phyloP scores from a whole-genome alignment of 1,140 invertebrate genomes.

The Hestina assimilis region DNA sequence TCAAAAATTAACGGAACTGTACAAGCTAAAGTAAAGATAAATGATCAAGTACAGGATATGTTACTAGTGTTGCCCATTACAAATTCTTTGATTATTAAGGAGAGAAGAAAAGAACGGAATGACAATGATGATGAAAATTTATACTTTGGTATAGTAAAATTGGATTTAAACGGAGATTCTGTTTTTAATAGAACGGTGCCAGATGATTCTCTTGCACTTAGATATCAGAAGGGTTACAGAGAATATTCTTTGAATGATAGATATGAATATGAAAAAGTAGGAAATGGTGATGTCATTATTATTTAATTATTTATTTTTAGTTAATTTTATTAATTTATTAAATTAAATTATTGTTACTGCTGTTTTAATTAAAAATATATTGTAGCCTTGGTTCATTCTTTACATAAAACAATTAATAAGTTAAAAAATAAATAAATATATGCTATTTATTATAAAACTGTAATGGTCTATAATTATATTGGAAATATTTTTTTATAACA shows the following conservation, averaged over 20 bases:
- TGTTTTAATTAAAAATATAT: no score
- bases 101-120: conserved; percentile 43
- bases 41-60: conserved; percentile 52
- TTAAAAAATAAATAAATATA: no score
- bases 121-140: conserved; percentile 38
- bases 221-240: conserved; percentile 64
- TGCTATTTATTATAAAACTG: no score
- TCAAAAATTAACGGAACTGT: conserved; percentile 54
- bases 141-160: conserved; percentile 64
- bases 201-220: conserved; percentile 58
- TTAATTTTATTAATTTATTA: neutral
- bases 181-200: conserved; percentile 49
- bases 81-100: conserved; percentile 56
- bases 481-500: no score
- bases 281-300: conserved; percentile 47
- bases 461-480: no score
- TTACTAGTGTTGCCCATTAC: conserved; percentile 57
- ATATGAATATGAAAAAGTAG: conserved; percentile 41
- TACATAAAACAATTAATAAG: no score
- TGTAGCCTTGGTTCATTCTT: no score
- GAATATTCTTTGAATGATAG: conserved; percentile 31
- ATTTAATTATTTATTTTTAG: conserved; percentile 29
- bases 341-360: neutral
- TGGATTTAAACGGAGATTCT: conserved; percentile 50
- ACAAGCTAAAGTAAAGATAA: conserved; percentile 65